phyloP scores from a whole-genome alignment of 2,888 invertebrate species.

The Plusia festucae region DNA sequence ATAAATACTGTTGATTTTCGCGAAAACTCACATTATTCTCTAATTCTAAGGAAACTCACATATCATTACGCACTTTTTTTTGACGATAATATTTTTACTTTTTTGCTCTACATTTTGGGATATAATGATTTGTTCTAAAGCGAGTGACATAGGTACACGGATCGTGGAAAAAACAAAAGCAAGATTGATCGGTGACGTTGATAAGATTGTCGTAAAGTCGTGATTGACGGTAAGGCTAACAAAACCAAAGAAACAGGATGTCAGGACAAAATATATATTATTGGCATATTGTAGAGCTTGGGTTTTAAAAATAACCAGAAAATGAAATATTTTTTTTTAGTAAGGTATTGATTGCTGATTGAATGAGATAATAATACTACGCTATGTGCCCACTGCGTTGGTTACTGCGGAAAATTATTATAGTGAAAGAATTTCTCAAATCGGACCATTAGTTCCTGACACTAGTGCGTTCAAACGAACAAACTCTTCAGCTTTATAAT shows the following conservation, averaged over 20 bases:
- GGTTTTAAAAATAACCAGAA: background rate
- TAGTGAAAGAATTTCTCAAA: too few relatives aligned
- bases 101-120: background rate
- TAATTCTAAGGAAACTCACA: background rate
- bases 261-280: background rate
- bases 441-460: too few relatives aligned
- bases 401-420: too few relatives aligned
- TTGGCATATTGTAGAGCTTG: background rate
- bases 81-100: background rate
- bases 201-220: background rate
- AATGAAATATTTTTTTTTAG: too few relatives aligned
- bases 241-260: conserved; percentile 1
- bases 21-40: background rate
- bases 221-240: background rate
- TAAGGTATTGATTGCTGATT: too few relatives aligned
- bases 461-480: too few relatives aligned
- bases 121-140: conserved; percentile 4
- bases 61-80: background rate
- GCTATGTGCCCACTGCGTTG: too few relatives aligned
- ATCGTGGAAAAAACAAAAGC: background rate
- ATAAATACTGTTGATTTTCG: too few relatives aligned
- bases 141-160: conserved; percentile 7
- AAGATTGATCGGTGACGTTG: conserved; percentile 8
- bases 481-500: too few relatives aligned
- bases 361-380: too few relatives aligned